Evolutionary conservation across 1,140 invertebrate genomes (phyloP).

Genomic region (Drosophila ohnishii): DNA sequence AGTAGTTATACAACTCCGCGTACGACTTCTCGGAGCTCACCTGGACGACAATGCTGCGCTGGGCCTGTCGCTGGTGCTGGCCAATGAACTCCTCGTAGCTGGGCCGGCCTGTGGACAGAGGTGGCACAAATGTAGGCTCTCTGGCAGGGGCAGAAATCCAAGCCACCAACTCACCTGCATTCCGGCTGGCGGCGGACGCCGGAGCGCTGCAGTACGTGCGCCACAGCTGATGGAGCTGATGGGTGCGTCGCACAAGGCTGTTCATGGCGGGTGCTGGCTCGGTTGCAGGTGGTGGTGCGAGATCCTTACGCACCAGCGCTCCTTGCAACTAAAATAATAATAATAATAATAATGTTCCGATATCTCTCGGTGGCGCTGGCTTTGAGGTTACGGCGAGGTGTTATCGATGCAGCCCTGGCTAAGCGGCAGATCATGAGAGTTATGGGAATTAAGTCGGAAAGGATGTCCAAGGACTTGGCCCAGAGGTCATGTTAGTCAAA

Average conservation of each 20-base stretch:
- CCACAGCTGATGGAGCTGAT: constrained; percentile 43
- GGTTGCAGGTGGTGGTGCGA: constrained; percentile 9
- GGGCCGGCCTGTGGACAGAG: constrained; percentile 30
- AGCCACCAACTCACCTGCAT: constrained; percentile 4
- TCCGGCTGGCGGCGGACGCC: constrained; percentile 29
- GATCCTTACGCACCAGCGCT: constrained; percentile 8
- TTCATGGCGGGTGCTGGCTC: constrained; percentile 47
- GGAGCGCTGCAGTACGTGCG: constrained; percentile 58
- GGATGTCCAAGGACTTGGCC: rapidly evolving
- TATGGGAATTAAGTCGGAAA: too few species aligned
- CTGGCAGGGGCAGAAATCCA: neutral
- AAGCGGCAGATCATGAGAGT: neutral
- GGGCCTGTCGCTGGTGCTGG: constrained; percentile 63
- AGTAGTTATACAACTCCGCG: constrained; percentile 86
- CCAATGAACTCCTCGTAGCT: constrained; percentile 69
- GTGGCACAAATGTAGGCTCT: neutral
- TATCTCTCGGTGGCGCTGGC: constrained; percentile 1
- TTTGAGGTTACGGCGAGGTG: constrained; percentile 56
- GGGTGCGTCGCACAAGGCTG: constrained; percentile 57
- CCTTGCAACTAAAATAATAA: constrained; percentile 34
- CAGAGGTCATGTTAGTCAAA: too few species aligned
- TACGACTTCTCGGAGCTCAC: constrained; percentile 86
- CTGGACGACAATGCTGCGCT: constrained; percentile 85
- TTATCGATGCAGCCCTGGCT: constrained; percentile 32
- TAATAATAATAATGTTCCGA: constrained; percentile 1